Conservation (phyloP, 2,113 vertebrate species). For the Rhea pennata region DNA sequence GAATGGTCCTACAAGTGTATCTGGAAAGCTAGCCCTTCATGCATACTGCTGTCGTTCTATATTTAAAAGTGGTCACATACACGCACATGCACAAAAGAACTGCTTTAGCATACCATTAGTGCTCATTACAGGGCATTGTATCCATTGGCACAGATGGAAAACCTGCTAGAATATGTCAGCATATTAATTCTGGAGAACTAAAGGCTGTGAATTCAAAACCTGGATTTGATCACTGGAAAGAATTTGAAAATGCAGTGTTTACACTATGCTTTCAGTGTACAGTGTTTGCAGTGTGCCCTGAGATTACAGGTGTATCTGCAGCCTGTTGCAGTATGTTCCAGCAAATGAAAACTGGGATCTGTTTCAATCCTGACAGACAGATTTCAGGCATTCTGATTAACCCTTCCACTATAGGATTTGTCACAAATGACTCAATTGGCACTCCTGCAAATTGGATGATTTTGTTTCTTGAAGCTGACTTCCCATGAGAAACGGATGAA, state of each 20-base stretch:
- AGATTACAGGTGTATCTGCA: neutral
- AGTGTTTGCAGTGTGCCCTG: neutral
- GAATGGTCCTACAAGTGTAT: neutral
- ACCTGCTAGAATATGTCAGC: neutral
- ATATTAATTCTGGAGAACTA: neutral
- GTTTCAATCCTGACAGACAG: neutral
- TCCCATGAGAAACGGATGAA: neutral
- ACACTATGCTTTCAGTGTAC: neutral
- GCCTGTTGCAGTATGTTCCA: neutral
- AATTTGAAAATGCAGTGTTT: neutral
- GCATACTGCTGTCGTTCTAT: slow-evolving; percentile 3
- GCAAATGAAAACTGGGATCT: neutral
- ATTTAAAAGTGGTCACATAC: slow-evolving; percentile 24
- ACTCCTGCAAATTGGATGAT: neutral
- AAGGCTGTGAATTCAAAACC: slow-evolving; percentile 12
- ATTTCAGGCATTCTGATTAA: neutral
- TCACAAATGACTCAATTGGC: neutral
- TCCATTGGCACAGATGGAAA: slow-evolving; percentile 35
- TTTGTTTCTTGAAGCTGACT: neutral
- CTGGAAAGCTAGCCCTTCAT: neutral
- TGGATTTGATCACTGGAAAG: neutral
- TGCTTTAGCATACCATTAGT: neutral
- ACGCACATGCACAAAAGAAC: slow-evolving; percentile 28
- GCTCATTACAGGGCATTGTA: slow-evolving; percentile 50
- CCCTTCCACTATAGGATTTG: neutral